phyloP scores from a whole-genome alignment of 2,113 vertebrate genomes.

The Carassius auratus region DNA sequence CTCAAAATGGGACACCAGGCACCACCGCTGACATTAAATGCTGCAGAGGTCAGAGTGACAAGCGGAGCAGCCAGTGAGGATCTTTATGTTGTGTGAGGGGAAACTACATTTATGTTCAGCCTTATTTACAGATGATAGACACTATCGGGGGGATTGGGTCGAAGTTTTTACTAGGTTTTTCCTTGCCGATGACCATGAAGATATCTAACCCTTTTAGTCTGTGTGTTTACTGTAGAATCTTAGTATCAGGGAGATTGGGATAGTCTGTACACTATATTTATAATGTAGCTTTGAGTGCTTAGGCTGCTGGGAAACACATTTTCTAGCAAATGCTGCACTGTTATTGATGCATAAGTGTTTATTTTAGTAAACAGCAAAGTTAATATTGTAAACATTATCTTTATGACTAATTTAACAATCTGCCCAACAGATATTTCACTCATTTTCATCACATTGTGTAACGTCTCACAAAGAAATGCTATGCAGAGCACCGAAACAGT shows the following conservation, averaged over 20 bases:
- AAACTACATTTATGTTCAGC: slow-evolving; percentile 25
- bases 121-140: slow-evolving; percentile 6
- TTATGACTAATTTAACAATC: background rate
- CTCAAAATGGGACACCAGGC: slow-evolving; percentile 39
- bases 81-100: slow-evolving; percentile 18
- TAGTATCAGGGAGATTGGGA: background rate
- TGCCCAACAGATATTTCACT: background rate
- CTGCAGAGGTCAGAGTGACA: too few species aligned
- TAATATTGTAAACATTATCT: background rate
- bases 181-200: background rate
- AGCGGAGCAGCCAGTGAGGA: too few species aligned
- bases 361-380: background rate
- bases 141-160: slow-evolving; percentile 3
- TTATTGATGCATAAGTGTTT: background rate
- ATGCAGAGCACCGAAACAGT: background rate
- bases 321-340: background rate
- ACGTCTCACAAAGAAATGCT: background rate
- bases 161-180: slow-evolving; percentile 20
- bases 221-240: background rate
- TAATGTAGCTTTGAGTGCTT: slow-evolving; percentile 14
- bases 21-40: slow-evolving; percentile 21
- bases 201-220: slow-evolving; percentile 5
- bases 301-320: background rate
- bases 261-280: background rate
- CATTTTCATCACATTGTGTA: too few species aligned